phyloP scores from a whole-genome alignment of 1,140 invertebrate genomes.

The Drosophila elegans region DNA sequence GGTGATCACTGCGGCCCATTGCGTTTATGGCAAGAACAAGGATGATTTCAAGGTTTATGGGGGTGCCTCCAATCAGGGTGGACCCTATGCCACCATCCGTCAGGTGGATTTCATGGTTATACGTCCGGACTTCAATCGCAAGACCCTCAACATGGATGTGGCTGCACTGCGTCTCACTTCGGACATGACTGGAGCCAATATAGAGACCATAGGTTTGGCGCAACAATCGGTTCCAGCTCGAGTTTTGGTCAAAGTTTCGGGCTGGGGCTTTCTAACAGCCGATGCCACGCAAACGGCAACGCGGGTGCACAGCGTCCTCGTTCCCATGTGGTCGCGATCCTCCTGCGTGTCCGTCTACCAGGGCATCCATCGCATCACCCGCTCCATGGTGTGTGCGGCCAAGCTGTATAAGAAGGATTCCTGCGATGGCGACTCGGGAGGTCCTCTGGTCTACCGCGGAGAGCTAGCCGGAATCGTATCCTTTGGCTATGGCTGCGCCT shows the following conservation, averaged over 20 bases:
- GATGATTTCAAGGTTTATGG: constrained; percentile 44
- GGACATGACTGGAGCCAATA: constrained; percentile 44
- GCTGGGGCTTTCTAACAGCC: constrained; percentile 41
- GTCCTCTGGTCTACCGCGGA: constrained; percentile 55
- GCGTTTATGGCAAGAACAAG: constrained; percentile 33
- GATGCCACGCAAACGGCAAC: constrained; percentile 33
- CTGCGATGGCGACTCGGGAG: constrained; percentile 66
- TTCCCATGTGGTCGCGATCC: constrained; percentile 56
- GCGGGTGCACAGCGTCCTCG: constrained; percentile 48
- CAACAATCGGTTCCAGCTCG: constrained; percentile 23
- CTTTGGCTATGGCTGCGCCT: constrained; percentile 56
- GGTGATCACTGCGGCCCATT: constrained; percentile 66
- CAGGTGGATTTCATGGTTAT: constrained; percentile 37
- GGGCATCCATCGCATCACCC: constrained; percentile 45
- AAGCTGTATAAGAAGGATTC: constrained; percentile 49
- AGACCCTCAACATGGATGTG: constrained; percentile 65
- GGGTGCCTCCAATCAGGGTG: constrained; percentile 57
- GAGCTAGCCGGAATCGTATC: constrained; percentile 61
- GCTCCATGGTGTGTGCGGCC: constrained; percentile 56
- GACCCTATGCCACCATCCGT: constrained; percentile 29
- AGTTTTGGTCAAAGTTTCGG: constrained; percentile 50
- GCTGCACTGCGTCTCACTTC: constrained; percentile 39
- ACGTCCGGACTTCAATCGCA: constrained; percentile 36
- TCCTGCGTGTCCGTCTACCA: constrained; percentile 39
- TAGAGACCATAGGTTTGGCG: constrained; percentile 56